Evolutionary conservation across 2,113 vertebrate species (phyloP).

Genomic region (Corvus hawaiiensis): DNA sequence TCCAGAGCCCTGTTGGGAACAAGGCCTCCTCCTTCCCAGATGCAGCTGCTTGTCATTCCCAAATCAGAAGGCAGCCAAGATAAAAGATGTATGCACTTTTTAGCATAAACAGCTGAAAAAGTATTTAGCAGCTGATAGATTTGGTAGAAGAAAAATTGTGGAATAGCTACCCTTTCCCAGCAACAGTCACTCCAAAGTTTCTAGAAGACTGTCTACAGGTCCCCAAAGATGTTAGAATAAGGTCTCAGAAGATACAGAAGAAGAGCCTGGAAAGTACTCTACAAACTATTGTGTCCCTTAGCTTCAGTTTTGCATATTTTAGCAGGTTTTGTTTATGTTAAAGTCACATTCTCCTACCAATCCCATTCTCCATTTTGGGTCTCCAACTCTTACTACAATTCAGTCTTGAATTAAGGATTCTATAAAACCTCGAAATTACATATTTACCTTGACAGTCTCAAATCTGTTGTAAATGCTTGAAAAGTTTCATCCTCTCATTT

Average conservation of each 20-base stretch:
- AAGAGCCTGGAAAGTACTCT: not conserved
- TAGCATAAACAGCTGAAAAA: not conserved
- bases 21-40: not conserved
- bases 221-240: not conserved
- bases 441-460: not conserved
- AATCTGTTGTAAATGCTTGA: not conserved
- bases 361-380: not conserved
- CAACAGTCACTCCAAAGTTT: not conserved
- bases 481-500: not conserved
- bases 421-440: not conserved
- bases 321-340: not conserved
- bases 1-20: not conserved
- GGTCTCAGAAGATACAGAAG: not conserved
- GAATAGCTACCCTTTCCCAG: not conserved
- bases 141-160: not conserved
- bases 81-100: not conserved
- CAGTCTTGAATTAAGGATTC: not conserved
- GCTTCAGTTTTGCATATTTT: not conserved
- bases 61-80: not conserved
- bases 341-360: not conserved
- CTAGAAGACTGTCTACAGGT: not conserved
- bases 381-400: not conserved
- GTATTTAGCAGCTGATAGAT: not conserved
- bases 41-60: not conserved
- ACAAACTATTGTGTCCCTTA: not conserved